Percentiles rank a stretch among this genome's conserved stretches.
Conservation (phyloP, 2,888 invertebrate species). For the Phaonia tiefii region DNA sequence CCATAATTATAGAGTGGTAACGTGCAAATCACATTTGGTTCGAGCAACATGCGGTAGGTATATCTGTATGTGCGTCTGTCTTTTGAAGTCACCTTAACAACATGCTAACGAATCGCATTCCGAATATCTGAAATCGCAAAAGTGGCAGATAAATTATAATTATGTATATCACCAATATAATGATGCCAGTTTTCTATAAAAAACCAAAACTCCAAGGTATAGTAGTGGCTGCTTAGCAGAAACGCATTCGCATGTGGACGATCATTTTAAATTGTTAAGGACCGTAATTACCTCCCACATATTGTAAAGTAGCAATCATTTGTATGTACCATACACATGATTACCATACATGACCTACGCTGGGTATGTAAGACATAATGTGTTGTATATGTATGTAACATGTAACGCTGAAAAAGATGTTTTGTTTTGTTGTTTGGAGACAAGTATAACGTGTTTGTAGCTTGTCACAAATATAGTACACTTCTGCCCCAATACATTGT, state of each 20-base stretch:
- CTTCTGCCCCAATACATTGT: too few species aligned
- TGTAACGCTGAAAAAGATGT: too few species aligned
- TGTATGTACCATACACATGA: not conserved
- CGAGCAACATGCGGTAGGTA: not conserved
- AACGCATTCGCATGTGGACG: constrained; percentile 39
- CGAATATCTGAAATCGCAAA: constrained; percentile 16
- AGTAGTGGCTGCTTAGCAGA: constrained; percentile 17
- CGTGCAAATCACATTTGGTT: constrained; percentile 34
- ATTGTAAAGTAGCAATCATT: not conserved
- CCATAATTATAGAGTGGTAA: constrained; percentile 56
- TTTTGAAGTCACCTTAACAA: constrained; percentile 43
- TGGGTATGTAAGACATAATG: constrained; percentile 21
- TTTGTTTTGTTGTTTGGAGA: too few species aligned
- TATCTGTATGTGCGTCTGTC: constrained; percentile 6
- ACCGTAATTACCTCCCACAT: constrained; percentile 35
- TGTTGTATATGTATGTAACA: too few species aligned
- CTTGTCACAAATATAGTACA: too few species aligned
- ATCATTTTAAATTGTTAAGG: not conserved
- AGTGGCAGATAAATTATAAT: constrained; percentile 25
- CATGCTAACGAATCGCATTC: constrained; percentile 43
- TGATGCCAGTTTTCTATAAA: constrained; percentile 25
- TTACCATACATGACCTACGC: not conserved
- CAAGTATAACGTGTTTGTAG: too few species aligned
- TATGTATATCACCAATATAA: constrained; percentile 32
- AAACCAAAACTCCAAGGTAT: constrained; percentile 2